phyloP scores from a whole-genome alignment of 2,113 vertebrate genomes.

The Phaetusa simplex region DNA sequence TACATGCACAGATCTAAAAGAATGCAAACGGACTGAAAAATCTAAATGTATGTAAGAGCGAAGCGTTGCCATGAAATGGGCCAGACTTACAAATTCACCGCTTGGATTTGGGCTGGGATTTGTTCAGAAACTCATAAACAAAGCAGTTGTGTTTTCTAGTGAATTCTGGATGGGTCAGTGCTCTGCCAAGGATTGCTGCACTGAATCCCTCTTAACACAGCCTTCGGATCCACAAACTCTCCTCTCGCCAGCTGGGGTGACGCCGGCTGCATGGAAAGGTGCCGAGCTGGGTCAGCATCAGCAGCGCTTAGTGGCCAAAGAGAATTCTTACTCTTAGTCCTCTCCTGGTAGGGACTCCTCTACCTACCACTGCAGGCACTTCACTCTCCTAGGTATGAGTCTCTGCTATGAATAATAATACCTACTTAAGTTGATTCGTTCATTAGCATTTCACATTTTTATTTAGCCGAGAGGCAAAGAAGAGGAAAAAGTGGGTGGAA shows the following conservation, averaged over 20 bases:
- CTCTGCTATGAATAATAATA: background rate
- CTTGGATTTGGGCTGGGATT: background rate
- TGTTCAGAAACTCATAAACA: background rate
- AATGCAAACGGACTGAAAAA: background rate
- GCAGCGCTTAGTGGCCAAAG: background rate
- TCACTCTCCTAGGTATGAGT: background rate
- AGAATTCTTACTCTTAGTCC: background rate
- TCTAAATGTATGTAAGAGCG: background rate
- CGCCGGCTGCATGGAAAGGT: background rate
- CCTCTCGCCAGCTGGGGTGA: background rate
- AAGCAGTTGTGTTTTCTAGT: background rate
- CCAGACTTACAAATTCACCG: background rate
- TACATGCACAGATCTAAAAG: background rate
- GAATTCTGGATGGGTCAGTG: background rate
- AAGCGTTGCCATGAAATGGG: background rate
- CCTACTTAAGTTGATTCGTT: background rate
- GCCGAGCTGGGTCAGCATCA: background rate
- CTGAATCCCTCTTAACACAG: background rate
- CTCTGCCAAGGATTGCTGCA: background rate
- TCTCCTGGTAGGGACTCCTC: background rate
- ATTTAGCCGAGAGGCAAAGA: background rate
- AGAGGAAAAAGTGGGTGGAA: background rate
- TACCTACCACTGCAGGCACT: background rate
- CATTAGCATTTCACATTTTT: background rate
- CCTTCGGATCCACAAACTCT: background rate